phyloP scores from a whole-genome alignment of 1,140 invertebrate species.

The Penaeus japonicus region DNA sequence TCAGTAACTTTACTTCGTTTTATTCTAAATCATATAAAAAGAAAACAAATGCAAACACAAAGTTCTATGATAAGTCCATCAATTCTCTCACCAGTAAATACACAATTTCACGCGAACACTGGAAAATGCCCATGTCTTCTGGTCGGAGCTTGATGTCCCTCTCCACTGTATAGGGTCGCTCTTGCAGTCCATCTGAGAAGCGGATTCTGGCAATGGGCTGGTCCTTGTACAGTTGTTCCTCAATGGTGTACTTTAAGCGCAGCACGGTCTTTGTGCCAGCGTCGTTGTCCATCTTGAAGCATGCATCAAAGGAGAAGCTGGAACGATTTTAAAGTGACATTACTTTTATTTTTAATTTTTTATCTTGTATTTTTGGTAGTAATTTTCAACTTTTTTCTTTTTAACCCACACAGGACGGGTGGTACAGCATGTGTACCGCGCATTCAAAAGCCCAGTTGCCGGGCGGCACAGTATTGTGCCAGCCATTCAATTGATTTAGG shows the following conservation, averaged over 20 bases:
- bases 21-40: too few species aligned
- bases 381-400: too few species aligned
- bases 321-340: conserved; percentile 59
- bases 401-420: too few species aligned
- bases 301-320: conserved; percentile 86
- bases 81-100: conserved; percentile 60
- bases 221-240: conserved; percentile 79
- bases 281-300: conserved; percentile 79
- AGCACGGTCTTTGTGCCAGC: conserved; percentile 68
- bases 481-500: too few species aligned
- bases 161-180: conserved; percentile 65
- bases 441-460: too few species aligned
- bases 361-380: too few species aligned
- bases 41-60: too few species aligned
- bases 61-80: neutral
- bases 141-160: conserved; percentile 62
- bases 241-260: conserved; percentile 77
- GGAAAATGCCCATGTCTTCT: conserved; percentile 83
- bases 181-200: conserved; percentile 68
- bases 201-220: conserved; percentile 84
- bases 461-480: too few species aligned
- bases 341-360: neutral
- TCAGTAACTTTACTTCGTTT: too few species aligned
- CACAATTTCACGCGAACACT: conserved; percentile 75
- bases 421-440: too few species aligned